Evolutionary conservation across 2,888 invertebrate genomes (phyloP), one percentile per base, ranked within the genome.

Genomic region (Prosapia bicincta): DNA sequence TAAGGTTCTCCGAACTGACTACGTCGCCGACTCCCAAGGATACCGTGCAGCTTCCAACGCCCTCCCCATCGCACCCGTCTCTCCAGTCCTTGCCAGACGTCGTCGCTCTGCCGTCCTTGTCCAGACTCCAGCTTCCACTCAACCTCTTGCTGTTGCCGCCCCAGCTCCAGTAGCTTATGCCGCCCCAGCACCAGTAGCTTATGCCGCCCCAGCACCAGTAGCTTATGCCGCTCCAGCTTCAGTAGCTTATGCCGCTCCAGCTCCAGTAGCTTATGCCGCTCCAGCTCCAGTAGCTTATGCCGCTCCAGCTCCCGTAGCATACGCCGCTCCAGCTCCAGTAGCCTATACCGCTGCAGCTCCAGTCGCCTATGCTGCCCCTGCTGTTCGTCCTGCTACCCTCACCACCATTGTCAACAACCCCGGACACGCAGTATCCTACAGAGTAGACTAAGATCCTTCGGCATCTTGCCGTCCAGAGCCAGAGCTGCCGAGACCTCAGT

Each of bases 1-100:
- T 54, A 83, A 84, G 79, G 81, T 85, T n/a, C 81, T 84, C 78
- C 81, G 82, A 77, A 85, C 86, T 80, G 83, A 84, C 81, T 86
- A 87, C 83, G 83, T 85, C 76, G 87, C 86, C 78, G 86, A 85
- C 80, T 83, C 82, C 76, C 81, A 82, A 72, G 85, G 85, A 54
- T 86, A 85, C 84, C 83, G 85, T 72, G 86, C 85, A 28, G 84
- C 84, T 76, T 83, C 84, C 82, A 85, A 86, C 81, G 85, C 84
- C 77, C 82, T 85, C 25, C 85, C 85, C 72, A 81, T 83, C 69
- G 83, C 78, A 77, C 82, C 79, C 74, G 80, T 80, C 71, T 80
- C 67, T 54, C n/a, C n/a, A n/a, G n/a, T n/a, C n/a, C n/a, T n/a
- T n/a, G 72, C 74, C 23, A 43, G 76, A 65, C 76, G 76, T 67